Evolutionary conservation across 2,113 vertebrate species (phyloP), one percentile per base, ranked within the genome.

Genomic region (Hippocampus barbouri): DNA sequence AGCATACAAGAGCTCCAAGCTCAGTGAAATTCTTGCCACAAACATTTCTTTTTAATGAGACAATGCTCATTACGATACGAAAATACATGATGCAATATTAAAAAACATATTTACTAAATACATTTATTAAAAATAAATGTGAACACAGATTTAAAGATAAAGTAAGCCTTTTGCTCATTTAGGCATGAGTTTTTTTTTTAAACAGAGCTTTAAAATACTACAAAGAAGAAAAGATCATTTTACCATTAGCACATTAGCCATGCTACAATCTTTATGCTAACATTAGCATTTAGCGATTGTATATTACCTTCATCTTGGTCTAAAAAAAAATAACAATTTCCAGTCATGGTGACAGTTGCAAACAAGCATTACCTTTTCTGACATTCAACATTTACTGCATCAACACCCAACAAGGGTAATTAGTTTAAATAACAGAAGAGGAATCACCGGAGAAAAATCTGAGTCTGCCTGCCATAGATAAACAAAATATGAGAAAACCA

Each of bases 281-380:
- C 18, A 62, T 20, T 38, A 38, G 60, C 60, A 62, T 62, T 38
- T 9, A 62, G 27, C 30, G 1, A 54, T 45, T 20, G 15, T 20
- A 7, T 8, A 51, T 51, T 21, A 18, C 20, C 18, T 51, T 51
- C 15, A 6, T 51, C 30, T 34, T 5, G 30, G 30, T 34, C 30
- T 34, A 34, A 5, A 34, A 34, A 34, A 0, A 60, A 47, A 83
- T 18, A 82, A 71, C n/a, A n/a, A 25, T 12, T 34, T 77, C 72
- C 68, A 62, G 76, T 70, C 6, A 0, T 27, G 49, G 56, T 3
- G 23, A 38, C 66, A 45, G 2, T 51, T 4, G 4, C 62, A 43
- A 23, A 38, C n/a, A 27, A 21, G 18, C 1, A 54, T 61, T 8
- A 6, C 53, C 21, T n/a, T 11, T 23, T 56, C n/a, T 10, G 53